Evolutionary conservation across 2,113 vertebrate genomes (phyloP).

Genomic region (Festucalex cinctus): DNA sequence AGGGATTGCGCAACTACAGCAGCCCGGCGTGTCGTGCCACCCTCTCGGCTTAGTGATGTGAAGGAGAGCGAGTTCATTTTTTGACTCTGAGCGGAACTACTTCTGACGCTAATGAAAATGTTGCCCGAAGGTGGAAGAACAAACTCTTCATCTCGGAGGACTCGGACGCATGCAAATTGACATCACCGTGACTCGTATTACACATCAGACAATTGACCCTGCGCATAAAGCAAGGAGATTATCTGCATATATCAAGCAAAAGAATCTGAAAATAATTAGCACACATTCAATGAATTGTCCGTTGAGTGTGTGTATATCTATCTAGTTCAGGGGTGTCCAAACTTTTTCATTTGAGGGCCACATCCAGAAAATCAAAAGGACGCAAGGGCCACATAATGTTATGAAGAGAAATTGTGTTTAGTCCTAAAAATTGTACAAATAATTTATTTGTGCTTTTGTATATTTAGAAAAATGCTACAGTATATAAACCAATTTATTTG

Average conservation of each 20-base stretch:
- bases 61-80: constrained; percentile 27
- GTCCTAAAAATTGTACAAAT: too few relatives aligned
- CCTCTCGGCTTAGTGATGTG: constrained; percentile 24
- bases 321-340: too few relatives aligned
- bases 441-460: too few relatives aligned
- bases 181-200: not conserved
- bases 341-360: too few relatives aligned
- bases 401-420: too few relatives aligned
- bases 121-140: constrained; percentile 22
- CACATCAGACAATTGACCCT: constrained; percentile 1
- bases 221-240: not conserved
- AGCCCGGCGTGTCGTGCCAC: constrained; percentile 32
- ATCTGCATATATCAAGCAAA: not conserved
- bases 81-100: constrained; percentile 40
- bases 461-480: too few relatives aligned
- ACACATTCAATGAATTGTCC: not conserved
- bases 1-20: constrained; percentile 37
- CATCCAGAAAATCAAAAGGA: too few relatives aligned
- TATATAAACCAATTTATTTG: too few relatives aligned
- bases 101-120: constrained; percentile 41
- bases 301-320: too few relatives aligned
- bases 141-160: constrained; percentile 9
- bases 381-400: too few relatives aligned
- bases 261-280: not conserved
- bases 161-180: not conserved